Conservation (phyloP, 1,140 invertebrate genomes). For the Homarus americanus region DNA sequence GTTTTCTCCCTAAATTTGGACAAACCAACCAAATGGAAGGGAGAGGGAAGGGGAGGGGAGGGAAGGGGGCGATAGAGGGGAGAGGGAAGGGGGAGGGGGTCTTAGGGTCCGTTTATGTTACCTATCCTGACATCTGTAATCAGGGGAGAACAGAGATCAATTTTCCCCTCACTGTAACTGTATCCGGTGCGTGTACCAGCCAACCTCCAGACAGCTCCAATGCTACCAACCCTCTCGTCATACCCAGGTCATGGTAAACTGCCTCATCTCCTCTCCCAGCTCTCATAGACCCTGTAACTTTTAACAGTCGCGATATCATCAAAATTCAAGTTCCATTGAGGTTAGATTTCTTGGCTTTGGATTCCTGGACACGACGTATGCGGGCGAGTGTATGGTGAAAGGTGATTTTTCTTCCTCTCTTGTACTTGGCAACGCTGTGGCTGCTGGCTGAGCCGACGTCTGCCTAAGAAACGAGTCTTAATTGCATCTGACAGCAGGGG, state of each 20-base stretch:
- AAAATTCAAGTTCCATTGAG: too few relatives aligned
- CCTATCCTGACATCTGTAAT: conserved; percentile 41
- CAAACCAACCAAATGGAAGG: neutral
- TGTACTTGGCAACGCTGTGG: neutral
- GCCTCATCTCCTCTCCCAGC: too few relatives aligned
- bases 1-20: neutral
- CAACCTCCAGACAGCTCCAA: conserved; percentile 11
- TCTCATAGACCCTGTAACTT: too few relatives aligned
- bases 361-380: too few relatives aligned
- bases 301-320: too few relatives aligned
- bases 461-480: conserved; percentile 31
- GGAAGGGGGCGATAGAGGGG: neutral
- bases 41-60: too few relatives aligned
- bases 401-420: too few relatives aligned
- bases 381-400: too few relatives aligned
- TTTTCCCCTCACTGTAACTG: conserved; percentile 25
- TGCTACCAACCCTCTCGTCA: neutral
- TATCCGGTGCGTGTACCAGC: conserved; percentile 2
- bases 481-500: conserved; percentile 28
- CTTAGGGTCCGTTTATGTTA: neutral
- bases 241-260: too few relatives aligned
- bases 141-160: conserved; percentile 30
- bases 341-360: too few relatives aligned
- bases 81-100: neutral
- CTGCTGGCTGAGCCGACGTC: neutral